phyloP scores from a whole-genome alignment of 2,888 invertebrate genomes.

The Aphodius granarius region DNA sequence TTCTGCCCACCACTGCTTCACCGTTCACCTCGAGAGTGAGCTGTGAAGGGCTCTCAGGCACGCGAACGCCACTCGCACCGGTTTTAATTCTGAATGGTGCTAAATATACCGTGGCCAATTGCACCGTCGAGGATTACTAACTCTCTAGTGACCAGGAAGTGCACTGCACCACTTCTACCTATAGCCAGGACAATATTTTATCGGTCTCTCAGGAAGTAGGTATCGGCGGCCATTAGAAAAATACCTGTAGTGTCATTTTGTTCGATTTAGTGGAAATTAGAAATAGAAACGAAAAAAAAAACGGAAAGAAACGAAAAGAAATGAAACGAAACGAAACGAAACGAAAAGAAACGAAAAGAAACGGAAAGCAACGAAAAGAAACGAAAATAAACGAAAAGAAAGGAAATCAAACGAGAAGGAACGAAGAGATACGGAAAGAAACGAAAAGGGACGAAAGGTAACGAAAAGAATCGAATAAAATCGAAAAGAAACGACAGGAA shows the following conservation, averaged over 20 bases:
- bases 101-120: neutral
- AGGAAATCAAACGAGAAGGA: no score
- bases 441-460: no score
- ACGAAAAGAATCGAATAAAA: no score
- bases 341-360: no score
- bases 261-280: neutral
- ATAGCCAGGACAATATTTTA: neutral
- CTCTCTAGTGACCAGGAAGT: neutral
- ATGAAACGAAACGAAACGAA: no score
- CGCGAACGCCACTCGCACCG: neutral
- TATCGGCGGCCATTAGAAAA: neutral
- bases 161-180: no score
- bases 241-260: neutral
- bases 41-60: neutral
- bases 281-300: no score
- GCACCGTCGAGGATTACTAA: neutral
- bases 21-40: neutral
- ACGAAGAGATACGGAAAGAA: no score
- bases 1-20: neutral
- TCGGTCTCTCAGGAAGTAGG: neutral
- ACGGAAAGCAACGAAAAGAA: no score
- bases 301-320: no score
- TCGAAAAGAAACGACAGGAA: no score
- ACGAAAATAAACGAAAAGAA: no score
- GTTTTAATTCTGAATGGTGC: neutral